Evolutionary conservation across 1,140 invertebrate genomes (phyloP).

Genomic region (Chrysoperla carnea): DNA sequence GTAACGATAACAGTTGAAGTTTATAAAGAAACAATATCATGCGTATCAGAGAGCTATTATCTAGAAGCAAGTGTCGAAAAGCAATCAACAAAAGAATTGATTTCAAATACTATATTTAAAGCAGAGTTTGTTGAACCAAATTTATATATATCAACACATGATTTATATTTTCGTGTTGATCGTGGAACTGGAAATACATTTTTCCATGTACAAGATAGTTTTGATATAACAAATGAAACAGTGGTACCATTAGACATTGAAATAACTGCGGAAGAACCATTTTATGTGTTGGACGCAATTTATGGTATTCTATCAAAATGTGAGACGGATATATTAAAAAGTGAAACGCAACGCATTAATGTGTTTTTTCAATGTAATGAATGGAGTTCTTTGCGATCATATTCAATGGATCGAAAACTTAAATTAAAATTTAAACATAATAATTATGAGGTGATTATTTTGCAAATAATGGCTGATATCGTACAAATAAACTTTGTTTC

Average conservation of each 20-base stretch:
- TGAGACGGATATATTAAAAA: background rate
- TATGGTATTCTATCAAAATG: background rate
- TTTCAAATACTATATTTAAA: background rate
- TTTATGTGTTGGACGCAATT: conserved; percentile 5
- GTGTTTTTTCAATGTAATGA: background rate
- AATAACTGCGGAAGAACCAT: conserved; percentile 9
- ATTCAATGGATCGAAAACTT: background rate
- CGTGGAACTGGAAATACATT: background rate
- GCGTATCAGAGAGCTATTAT: background rate
- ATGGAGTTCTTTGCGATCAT: background rate
- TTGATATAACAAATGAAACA: conserved; percentile 8
- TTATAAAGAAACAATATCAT: background rate
- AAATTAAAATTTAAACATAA: background rate
- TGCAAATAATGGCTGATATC: too few species aligned
- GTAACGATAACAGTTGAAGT: background rate
- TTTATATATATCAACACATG: background rate
- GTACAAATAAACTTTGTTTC: too few species aligned
- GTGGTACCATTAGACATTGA: conserved; percentile 7
- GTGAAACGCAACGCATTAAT: background rate
- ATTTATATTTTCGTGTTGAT: background rate
- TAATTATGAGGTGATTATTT: too few species aligned
- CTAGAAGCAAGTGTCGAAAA: background rate
- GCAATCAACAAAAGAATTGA: background rate
- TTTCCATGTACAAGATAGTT: conserved; percentile 3
- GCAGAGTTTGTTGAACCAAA: background rate